Base-by-base conservation (phyloP, 2,888 invertebrate species). In the Esperia sulphurella region DNA sequence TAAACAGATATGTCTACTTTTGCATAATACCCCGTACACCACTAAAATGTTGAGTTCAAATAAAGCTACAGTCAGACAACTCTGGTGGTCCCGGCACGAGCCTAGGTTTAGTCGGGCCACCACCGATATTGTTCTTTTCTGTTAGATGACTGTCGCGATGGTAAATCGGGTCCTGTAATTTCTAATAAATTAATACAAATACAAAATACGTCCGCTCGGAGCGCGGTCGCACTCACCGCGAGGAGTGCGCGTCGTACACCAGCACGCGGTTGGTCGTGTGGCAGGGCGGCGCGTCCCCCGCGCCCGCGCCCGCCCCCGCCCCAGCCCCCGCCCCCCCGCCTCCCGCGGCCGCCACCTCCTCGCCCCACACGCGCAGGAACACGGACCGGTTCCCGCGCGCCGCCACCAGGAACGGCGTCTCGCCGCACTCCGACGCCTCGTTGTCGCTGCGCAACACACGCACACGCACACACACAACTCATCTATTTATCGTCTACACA, bases 341-440 rank as follows among this genome's bases (percentile, higher is more conserved):
- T 79, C 37, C 93, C 0, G 93, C 92, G 46, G 93, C 68, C 57
- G 94, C 92, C 57, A 96, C 73, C 67, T 95, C 93, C 58, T 93
- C 93, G 41, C 96, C 96, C 96, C 96, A 96, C 40, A 95, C 95
- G 57, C 96, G 91, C 50, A 96, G 87, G 74, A 95, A 96, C 49
- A 96, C 91, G 38, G 95, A 95, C 44, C 94, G 92, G 71, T 96
- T 96, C 54, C 94, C 92, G 53, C 94, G 92, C 1, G 96, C 95
- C 71, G 94, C 94, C 48, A 96, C 91, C 55, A 96, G 86, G 94
- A 96, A 96, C 3, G 96, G 95, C 49, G 93, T 83, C 50, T 94
- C 93, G n/a, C 92, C 92, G 79, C 95, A 95, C 60, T 93, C 91
- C n/a, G 92, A 91, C 62, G 53, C 53, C 40, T 58, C 50, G 55